Evolutionary conservation across 2,797 vertebrate species (phyloP).

Genomic region (Enteromius radiatus): DNA sequence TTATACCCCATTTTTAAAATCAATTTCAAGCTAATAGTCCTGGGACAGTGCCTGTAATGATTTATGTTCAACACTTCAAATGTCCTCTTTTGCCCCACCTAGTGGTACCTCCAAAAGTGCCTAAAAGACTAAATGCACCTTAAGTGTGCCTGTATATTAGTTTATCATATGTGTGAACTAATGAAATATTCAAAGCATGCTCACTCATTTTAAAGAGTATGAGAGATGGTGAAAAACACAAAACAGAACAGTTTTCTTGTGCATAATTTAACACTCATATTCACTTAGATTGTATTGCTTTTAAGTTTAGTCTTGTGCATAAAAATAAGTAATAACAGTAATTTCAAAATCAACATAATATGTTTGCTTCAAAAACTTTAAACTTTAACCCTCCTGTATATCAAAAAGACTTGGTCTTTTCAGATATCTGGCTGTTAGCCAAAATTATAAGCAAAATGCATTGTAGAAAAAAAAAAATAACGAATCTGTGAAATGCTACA

Average conservation of each 20-base stretch:
- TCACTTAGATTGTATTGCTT: not conserved
- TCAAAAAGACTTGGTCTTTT: not conserved
- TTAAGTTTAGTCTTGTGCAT: not conserved
- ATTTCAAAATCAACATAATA: not conserved
- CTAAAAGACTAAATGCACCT: conserved; percentile 4
- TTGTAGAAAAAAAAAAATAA: not conserved
- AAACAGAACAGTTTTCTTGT: not conserved
- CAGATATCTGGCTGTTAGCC: not conserved
- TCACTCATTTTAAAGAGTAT: not conserved
- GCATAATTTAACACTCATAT: not conserved
- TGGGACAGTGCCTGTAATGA: conserved; percentile 16
- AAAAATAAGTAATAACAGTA: not conserved
- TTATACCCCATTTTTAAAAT: conserved; percentile 4
- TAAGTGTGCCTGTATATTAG: not conserved
- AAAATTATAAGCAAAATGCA: not conserved
- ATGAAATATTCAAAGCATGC: not conserved
- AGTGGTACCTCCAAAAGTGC: conserved; percentile 43
- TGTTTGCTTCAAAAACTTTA: not conserved
- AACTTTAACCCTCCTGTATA: not conserved
- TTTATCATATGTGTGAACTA: not conserved
- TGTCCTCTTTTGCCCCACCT: conserved; percentile 50
- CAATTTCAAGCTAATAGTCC: conserved; percentile 19
- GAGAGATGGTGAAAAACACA: not conserved
- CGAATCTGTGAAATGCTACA: not conserved
- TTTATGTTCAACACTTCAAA: not conserved